These are phyloP conservation scores for Ameiurus melas DNA, from an alignment of 2,113 vertebrate genomes.

Conservation along the genomic window DNA sequence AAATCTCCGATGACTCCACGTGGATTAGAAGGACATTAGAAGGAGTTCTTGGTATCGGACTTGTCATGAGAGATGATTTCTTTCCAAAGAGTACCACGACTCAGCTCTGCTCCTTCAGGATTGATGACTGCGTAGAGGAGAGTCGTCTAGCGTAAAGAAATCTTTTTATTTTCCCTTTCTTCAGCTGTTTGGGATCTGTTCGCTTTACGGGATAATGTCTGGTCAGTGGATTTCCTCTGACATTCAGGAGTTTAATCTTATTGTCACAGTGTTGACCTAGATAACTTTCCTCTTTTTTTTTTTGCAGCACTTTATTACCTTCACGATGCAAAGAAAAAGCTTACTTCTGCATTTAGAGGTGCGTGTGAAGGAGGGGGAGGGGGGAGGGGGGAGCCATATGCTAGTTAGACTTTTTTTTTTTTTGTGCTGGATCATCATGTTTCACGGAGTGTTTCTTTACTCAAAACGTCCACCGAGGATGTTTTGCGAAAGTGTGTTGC, in stretches of 20 bases:
- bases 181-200: background rate
- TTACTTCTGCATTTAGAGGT: constrained; percentile 17
- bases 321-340: background rate
- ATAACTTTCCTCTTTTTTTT: background rate
- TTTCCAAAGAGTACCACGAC: background rate
- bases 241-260: background rate
- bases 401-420: background rate
- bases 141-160: background rate
- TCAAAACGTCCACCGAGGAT: background rate
- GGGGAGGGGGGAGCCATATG: background rate
- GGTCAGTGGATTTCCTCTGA: constrained; percentile 24
- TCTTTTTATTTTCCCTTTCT: background rate
- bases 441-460: background rate
- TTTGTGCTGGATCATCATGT: constrained; percentile 10
- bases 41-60: background rate
- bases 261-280: constrained; percentile 25
- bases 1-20: background rate
- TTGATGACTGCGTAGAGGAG: background rate
- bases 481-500: background rate
- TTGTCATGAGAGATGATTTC: background rate
- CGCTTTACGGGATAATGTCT: background rate
- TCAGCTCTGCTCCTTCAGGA: background rate
- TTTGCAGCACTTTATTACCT: constrained; percentile 1
- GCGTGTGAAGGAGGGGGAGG: background rate
- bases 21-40: background rate